Conservation (phyloP, 2,113 vertebrate genomes). For the Hepsetus odoe region DNA sequence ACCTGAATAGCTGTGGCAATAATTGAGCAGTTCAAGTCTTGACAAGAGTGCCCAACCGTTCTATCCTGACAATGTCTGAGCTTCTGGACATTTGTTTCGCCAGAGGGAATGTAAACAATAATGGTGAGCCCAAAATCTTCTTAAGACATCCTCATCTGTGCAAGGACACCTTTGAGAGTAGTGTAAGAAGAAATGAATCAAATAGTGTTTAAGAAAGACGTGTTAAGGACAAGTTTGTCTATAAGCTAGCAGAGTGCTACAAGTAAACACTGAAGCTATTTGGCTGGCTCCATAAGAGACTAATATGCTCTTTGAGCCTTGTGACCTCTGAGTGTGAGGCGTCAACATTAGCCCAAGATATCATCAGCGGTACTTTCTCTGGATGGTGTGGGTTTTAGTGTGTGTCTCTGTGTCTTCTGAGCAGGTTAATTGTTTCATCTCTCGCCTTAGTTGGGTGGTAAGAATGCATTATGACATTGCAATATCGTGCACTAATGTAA, state of each 20-base stretch:
- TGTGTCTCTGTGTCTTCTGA: not conserved
- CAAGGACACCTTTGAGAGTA: not conserved
- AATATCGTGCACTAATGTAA: too few species aligned
- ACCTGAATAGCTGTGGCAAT: not conserved
- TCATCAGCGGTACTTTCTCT: constrained; percentile 5
- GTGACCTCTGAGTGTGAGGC: constrained; percentile 35
- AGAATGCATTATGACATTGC: too few species aligned
- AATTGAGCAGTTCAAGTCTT: constrained; percentile 9
- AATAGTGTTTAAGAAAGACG: not conserved
- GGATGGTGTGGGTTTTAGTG: constrained; percentile 3
- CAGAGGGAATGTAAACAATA: not conserved
- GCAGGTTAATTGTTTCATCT: too few species aligned
- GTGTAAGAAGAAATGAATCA: not conserved
- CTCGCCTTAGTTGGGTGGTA: too few species aligned
- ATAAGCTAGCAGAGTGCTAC: not conserved
- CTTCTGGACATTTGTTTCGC: not conserved
- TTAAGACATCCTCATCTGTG: not conserved
- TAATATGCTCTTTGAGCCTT: constrained; percentile 2
- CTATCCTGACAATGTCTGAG: not conserved
- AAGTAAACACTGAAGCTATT: too few species aligned
- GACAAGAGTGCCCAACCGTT: not conserved
- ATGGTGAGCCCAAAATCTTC: not conserved
- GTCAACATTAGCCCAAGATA: constrained; percentile 32
- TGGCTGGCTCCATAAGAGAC: constrained; percentile 16
- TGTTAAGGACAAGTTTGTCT: not conserved